Evolutionary conservation across 2,797 vertebrate genomes (phyloP), one percentile per base, ranked within the genome.

Genomic region (Gambusia yucatana): DNA sequence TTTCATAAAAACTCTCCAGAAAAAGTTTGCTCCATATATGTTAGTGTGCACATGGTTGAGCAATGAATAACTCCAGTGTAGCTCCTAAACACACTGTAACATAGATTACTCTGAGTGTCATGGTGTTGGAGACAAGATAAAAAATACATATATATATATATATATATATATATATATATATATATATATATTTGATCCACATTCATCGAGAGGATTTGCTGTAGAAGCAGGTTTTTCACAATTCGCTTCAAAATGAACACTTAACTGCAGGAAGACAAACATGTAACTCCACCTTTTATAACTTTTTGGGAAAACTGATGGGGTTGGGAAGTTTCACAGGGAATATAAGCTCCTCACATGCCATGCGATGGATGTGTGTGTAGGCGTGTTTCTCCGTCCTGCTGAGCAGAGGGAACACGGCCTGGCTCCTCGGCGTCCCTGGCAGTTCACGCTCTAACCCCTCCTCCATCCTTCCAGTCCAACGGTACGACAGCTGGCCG

Each of bases 401-500:
- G 70, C 76, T 79, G 82, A 89, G 77, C 87, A 88, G 80, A 86
- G 72, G 69, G 11, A 76, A 86, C 80, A 77, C 78, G 28, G 39
- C 81, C 75, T 43, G 3, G 85, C 84, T 81, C 83, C 83, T 88
- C 77, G 0, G 84, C 81, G 43, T 78, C 80, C 43, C 84, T 86
- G 85, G 85, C 88, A 33, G 33, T 33, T 33, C 33, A 33, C 33
- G 33, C 86, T 92, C 85, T 86, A 80, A 84, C 72, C 78, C 77
- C 76, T 76, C 43, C 44, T 4, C 3, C 44, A 46, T 4, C 77
- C 77, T 76, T 76, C 72, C 77, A 82, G 76, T 91, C 82, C 84
- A 71, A 82, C 9, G 48, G 78, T 77, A 86, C 30, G 73, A 92
- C 90, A 92, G 90, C 91, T 92, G 92, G 90, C 89, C 79, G n/a